Evolutionary conservation across 2,113 vertebrate genomes (phyloP).

Genomic region (Crotalus tigris): DNA sequence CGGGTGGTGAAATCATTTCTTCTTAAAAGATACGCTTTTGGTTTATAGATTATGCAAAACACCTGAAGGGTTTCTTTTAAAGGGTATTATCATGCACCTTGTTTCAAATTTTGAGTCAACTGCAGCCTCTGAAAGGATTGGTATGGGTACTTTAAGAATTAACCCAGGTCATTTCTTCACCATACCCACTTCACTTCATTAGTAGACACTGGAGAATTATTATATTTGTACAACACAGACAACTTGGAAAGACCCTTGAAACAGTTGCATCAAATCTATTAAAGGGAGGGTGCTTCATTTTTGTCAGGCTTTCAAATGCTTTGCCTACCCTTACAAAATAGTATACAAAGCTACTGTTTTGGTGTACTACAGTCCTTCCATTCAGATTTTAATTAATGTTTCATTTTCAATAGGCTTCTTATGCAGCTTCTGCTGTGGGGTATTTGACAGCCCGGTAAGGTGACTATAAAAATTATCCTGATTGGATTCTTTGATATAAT

Average conservation of each 20-base stretch:
- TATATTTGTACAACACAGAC: not conserved
- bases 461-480: not conserved
- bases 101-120: not conserved
- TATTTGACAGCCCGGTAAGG: conserved; percentile 90
- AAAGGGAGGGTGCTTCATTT: not conserved
- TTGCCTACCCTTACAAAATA: not conserved
- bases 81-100: not conserved
- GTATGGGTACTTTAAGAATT: not conserved
- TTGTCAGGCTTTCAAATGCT: not conserved
- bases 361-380: not conserved
- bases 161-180: not conserved
- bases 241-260: not conserved
- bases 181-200: not conserved
- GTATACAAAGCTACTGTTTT: not conserved
- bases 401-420: conserved; percentile 81
- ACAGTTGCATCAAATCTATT: not conserved
- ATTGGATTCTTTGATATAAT: not conserved
- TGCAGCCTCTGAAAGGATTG: not conserved
- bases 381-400: not conserved
- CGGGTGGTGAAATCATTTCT: not conserved
- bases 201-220: not conserved
- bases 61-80: not conserved
- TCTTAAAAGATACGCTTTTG: not conserved
- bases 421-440: conserved; percentile 91
- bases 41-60: not conserved